Base-by-base conservation (phyloP, 1,140 invertebrate species). In the Leucophenga varia region DNA sequence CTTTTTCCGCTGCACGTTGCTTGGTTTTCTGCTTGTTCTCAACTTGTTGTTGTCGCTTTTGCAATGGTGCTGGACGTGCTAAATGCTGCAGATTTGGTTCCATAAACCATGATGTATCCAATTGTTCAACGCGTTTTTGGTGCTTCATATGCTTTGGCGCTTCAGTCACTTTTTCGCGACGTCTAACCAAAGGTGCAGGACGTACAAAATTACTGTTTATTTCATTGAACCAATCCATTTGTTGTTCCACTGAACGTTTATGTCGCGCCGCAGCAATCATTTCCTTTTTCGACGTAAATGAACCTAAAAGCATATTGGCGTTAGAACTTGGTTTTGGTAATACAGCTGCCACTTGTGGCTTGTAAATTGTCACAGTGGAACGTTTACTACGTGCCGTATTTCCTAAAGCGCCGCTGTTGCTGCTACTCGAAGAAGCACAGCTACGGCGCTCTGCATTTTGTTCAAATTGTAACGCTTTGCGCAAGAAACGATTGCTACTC, bases 401-500 rank as follows among this genome's bases (percentile, higher is more conserved):
- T n/a, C n/a, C n/a, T n/a, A n/a, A n/a, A n/a, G n/a, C n/a, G n/a
- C n/a, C n/a, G 14, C 13, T 32, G 8, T 42, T 37, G 7, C 2
- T 38, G 6, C 30, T 20, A 4, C 18, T 30, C n/a, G n/a, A n/a
- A n/a, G n/a, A n/a, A 1, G 35, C 52, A 36, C 54, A 21, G 52
- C 40, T 32, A 52, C 9, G 14, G 17, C 30, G 20, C 19, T 54
- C 41, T 7, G 34, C 34, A 31, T 67, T 56, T 43, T 71, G 59
- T 22, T 71, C 71, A n/a, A 67, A 74, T 38, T 69, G 59, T 21
- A 56, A 42, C 8, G 71, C 71, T 31, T 69, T 74, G 17, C 64
- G 64, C 1, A 75, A 59, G 18, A 75, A 72, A 1, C 61, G 54
- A 52, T 73, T 74, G 37, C 36, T 54, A 25, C 52, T 72, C 2